A percentile compares a stretch with the other conserved stretches of the same genome.
Evolutionary conservation across 1,140 invertebrate genomes (phyloP).

Genomic region (Heterodera schachtii): DNA sequence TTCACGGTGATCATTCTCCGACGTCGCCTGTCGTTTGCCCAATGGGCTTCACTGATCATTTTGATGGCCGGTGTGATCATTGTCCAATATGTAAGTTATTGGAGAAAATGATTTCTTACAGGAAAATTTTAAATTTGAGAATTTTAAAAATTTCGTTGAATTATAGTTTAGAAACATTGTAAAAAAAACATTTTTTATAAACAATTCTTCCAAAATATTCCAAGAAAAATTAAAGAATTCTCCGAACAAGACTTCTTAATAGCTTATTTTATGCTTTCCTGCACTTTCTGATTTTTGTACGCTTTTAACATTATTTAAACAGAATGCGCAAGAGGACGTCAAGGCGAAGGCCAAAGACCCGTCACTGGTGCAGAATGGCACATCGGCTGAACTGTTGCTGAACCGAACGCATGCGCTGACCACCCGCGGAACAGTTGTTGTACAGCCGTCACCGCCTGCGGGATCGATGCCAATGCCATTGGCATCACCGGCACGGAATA

Average conservation of each 20-base stretch:
- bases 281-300: too few species aligned
- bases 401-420: neutral
- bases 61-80: conserved; percentile 84
- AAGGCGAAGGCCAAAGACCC: neutral
- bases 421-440: neutral
- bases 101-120: too few species aligned
- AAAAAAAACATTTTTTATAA: too few species aligned
- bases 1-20: conserved; percentile 90
- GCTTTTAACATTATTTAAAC: neutral
- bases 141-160: too few species aligned
- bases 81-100: conserved; percentile 70
- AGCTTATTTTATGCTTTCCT: too few species aligned
- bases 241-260: too few species aligned
- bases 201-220: too few species aligned
- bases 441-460: neutral
- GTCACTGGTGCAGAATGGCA: neutral
- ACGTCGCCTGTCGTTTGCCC: conserved; percentile 76
- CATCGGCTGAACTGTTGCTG: neutral
- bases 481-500: neutral
- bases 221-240: too few species aligned
- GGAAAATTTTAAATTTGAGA: too few species aligned
- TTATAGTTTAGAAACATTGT: too few species aligned
- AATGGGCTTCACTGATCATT: conserved; percentile 85
- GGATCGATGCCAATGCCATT: too few species aligned
- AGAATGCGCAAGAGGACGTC: neutral